phyloP scores from a whole-genome alignment of 2,113 vertebrate genomes.

The Pycnonotus jocosus region DNA sequence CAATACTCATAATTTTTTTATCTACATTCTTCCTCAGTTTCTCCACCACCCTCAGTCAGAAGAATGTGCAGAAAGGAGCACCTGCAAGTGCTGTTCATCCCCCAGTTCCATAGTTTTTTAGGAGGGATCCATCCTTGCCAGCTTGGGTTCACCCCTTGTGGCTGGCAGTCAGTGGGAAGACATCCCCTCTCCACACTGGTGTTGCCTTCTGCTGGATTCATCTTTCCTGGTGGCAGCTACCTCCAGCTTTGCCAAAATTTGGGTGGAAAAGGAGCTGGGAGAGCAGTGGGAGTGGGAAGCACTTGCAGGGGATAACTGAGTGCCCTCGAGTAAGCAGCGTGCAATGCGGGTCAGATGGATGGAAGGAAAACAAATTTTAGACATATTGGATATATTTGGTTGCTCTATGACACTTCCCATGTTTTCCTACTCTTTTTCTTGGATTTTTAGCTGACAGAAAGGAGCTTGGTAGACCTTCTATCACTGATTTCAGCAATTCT shows the following conservation, averaged over 20 bases:
- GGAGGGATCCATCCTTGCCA: not conserved
- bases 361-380: not conserved
- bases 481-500: not conserved
- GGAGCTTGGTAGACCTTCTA: accelerated
- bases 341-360: accelerated
- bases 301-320: not conserved
- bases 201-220: not conserved
- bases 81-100: not conserved
- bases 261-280: not conserved
- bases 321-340: accelerated
- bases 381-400: not conserved
- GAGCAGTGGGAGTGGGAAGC: not conserved
- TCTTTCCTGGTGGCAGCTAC: not conserved
- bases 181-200: not conserved
- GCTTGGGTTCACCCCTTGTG: accelerated
- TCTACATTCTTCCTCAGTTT: not conserved
- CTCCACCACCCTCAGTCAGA: not conserved
- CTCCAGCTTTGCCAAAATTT: not conserved
- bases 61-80: not conserved
- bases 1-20: not conserved
- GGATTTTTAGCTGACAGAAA: not conserved
- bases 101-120: not conserved
- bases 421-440: not conserved
- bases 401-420: accelerated
- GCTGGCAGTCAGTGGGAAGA: not conserved